Conservation (phyloP, 2,797 vertebrate species). For the Vireo griseus region DNA sequence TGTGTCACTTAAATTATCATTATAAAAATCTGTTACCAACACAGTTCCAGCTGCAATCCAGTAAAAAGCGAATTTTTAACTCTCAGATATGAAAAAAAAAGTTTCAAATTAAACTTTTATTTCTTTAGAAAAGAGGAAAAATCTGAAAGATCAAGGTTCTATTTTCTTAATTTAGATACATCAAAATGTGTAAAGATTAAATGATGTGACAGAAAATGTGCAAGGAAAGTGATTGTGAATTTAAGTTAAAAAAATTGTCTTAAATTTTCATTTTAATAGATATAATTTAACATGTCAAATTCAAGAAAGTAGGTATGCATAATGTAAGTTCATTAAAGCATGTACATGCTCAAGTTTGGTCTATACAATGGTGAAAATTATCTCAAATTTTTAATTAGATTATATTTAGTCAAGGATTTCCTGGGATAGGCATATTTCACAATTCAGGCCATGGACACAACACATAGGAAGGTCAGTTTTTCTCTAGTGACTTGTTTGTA, state of each 20-base stretch:
- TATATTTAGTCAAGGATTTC: neutral
- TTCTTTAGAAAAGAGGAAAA: neutral
- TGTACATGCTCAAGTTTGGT: neutral
- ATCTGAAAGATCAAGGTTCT: neutral
- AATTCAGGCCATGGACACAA: neutral
- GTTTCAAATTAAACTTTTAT: neutral
- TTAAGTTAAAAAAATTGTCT: neutral
- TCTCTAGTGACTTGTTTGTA: neutral
- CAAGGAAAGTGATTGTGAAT: neutral
- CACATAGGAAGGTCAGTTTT: fast-evolving
- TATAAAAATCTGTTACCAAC: neutral
- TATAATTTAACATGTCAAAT: neutral
- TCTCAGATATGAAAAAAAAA: neutral
- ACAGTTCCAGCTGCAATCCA: neutral
- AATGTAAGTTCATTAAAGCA: neutral
- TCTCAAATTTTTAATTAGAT: neutral
- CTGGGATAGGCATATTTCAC: neutral
- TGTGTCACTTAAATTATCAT: neutral
- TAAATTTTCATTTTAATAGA: neutral
- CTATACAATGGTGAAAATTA: neutral
- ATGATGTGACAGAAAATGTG: neutral
- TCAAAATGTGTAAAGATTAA: neutral
- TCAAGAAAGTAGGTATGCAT: neutral
- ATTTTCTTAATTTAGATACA: neutral
- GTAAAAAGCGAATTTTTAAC: neutral